Percentiles rank a stretch among this genome's conserved stretches.
phyloP scores from a whole-genome alignment of 2,888 invertebrate genomes.

The Drosophila emarginata region DNA sequence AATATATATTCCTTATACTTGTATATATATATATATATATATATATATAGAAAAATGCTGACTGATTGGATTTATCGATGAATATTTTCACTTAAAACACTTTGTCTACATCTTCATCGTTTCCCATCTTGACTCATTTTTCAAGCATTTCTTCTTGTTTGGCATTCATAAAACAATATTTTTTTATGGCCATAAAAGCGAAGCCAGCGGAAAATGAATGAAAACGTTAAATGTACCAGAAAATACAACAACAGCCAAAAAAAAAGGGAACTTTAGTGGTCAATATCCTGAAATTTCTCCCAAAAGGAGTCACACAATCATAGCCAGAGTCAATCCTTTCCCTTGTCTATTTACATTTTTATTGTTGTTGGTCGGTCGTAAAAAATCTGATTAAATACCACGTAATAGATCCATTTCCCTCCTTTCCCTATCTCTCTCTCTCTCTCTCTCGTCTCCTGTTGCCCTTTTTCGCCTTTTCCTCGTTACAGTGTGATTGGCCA shows the following conservation, averaged over 20 bases:
- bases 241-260: slow-evolving; percentile 33
- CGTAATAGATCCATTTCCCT: slow-evolving; percentile 70
- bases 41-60: slow-evolving; percentile 12
- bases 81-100: slow-evolving; percentile 18
- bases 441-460: slow-evolving; percentile 5
- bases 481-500: slow-evolving; percentile 51
- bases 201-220: slow-evolving; percentile 67
- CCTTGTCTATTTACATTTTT: slow-evolving; percentile 74
- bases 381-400: slow-evolving; percentile 78
- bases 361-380: slow-evolving; percentile 71
- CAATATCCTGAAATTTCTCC: not conserved
- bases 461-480: slow-evolving; percentile 7
- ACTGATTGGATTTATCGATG: slow-evolving; percentile 62
- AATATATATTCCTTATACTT: not conserved
- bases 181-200: slow-evolving; percentile 63
- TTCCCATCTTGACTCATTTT: not conserved
- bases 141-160: slow-evolving; percentile 4
- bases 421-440: not conserved
- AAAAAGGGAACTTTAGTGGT: slow-evolving; percentile 37
- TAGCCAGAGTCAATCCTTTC: slow-evolving; percentile 62
- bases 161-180: slow-evolving; percentile 64
- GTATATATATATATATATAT: too few relatives aligned
- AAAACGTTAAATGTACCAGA: slow-evolving; percentile 63
- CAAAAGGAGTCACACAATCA: slow-evolving; percentile 26
- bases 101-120: not conserved